Evolutionary conservation across 2,797 vertebrate species (phyloP), one percentile per base, ranked within the genome.

Genomic region (Anguilla pacifica): DNA sequence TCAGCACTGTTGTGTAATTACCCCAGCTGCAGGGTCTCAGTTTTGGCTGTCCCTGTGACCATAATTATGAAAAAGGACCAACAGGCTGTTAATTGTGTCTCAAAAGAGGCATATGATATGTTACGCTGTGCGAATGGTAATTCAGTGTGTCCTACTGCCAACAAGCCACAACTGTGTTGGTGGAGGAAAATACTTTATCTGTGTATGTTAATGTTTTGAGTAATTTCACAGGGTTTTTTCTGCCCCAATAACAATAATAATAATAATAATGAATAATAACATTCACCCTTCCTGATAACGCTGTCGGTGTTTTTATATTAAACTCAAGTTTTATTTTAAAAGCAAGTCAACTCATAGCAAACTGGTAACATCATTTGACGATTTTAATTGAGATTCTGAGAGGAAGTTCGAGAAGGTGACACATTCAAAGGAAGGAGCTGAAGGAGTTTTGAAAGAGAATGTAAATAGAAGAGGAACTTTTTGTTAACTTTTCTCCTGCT

Each of bases 1-100:
- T 81, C 77, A 46, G 39, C 77, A 5, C 39, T 81, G 77, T 22
- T 19, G 77, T 81, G 43, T 46, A 81, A 81, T 81, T 81, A 81
- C 77, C 17, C 35, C 4, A 39, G 72, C 72, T 31, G 72, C 72
- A 39, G 31, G 72, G 77, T 43, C 35, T 46, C 19, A 15, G 35
- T 22, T 81, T 81, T 35, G 7, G 77, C 39, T 46, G 35, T 43
- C 22, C n/a, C 77, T 81, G 77, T 81, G 77, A 19, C 77, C 77
- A 35, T 81, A 46, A 46, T 81, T 81, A 46, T 46, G 77, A 25
- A 46, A 3, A 35, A 81, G 39, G 39, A 25, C 77, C 17, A 17
- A 46, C 77, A 81, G 77, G 77, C 35, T 22, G 77, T 81, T 46
- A 43, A 22, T 6, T 81, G 77, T 25, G 19, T 43, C 77, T 81